Base-by-base conservation (phyloP, 92 coral and sea anemone genomes). In the Phenganax subtilis region DNA sequence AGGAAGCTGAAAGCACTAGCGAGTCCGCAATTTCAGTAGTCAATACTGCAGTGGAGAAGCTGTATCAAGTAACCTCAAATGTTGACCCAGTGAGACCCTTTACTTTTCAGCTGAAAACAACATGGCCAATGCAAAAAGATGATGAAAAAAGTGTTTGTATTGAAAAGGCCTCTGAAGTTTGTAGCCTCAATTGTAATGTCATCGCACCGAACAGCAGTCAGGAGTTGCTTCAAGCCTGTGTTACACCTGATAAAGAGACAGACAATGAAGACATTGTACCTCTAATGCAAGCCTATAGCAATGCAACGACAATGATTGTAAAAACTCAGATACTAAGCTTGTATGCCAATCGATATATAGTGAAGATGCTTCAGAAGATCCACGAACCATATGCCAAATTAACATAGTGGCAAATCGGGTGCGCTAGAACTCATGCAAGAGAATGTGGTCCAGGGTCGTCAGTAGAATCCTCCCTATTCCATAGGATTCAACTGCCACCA, bases 151-250 rank as follows among this genome's bases (percentile, higher is more conserved):
- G 74, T 65, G 82, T 86, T n/a, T 90, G 93, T 76, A 88, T 88
- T 31, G 88, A 80, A 54, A 90, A 84, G 87, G 89, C 93, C 15
- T 80, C 72, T 20, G 89, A 88, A 86, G 91, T 85, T 57, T 90
- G 93, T 72, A 75, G 71, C 73, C 70, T 88, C 9, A 87, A 88
- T 51, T 90, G 91, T 80, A 84, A 72, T 44, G 58, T 88, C 72
- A 90, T 90, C 57, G 89, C 91, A 0, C 89, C 93, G 9, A 90
- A 90, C 59, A 91, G 87, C 58, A 88, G 86, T 17, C 73, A 68
- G 69, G 89, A 88, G 31, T 85, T 90, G 25, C 71, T 87, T 82
- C 80, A 82, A 69, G 72, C 90, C 57, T 81, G 86, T 71, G 55
- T 55, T 75, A 65, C 8, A 37, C 82, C 77, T 16, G 65, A 77